A percentile compares a stretch with the other conserved stretches of the same genome.
Conservation (phyloP, 2,113 vertebrate genomes). For the Prionailurus viverrinus region DNA sequence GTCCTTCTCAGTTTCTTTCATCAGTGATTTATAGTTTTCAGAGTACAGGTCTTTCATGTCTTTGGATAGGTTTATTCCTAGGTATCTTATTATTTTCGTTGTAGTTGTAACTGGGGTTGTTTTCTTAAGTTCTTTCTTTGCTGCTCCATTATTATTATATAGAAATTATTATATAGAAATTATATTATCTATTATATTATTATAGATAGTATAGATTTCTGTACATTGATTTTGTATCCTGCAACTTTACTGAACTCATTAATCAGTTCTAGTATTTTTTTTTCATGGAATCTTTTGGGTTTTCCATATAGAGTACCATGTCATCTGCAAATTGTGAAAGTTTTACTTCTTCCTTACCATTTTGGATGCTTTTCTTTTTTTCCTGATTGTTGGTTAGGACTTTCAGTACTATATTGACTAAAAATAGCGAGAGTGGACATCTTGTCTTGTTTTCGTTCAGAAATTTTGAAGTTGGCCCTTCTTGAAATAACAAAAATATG, state of each 20-base stretch:
- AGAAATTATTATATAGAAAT: neutral
- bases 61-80: neutral
- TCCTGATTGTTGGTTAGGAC: neutral
- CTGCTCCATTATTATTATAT: neutral
- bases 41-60: neutral
- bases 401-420: neutral
- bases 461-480: neutral
- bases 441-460: neutral
- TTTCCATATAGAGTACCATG: neutral
- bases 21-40: neutral
- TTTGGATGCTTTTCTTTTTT: neutral
- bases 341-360: neutral
- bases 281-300: neutral
- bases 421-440: neutral
- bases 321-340: neutral
- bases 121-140: neutral
- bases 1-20: neutral
- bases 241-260: neutral
- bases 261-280: neutral
- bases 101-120: neutral
- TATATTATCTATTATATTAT: too few species aligned
- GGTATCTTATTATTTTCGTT: neutral
- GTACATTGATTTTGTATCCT: neutral
- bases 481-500: neutral
- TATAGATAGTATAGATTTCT: neutral